These are phyloP conservation scores for Hystrix brachyura DNA, from an alignment of 2,113 vertebrate genomes.

Conservation along the genomic window DNA sequence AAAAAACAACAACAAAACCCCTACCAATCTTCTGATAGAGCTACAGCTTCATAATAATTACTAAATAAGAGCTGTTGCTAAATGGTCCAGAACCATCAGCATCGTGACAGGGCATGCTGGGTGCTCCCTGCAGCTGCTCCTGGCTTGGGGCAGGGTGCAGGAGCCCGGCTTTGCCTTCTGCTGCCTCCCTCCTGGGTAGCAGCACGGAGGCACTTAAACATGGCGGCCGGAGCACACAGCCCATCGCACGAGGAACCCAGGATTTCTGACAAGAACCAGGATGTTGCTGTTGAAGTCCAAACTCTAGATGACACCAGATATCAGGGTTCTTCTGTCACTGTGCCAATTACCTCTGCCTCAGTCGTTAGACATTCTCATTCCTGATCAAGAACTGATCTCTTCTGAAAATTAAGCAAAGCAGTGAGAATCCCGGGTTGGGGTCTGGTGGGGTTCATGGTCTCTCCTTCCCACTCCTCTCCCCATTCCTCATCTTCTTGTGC, in stretches of 20 bases:
- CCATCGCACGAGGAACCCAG: neutral
- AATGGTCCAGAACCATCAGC: neutral
- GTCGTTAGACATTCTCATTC: neutral
- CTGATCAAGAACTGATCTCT: neutral
- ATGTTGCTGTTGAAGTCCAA: neutral
- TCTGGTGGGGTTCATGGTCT: neutral
- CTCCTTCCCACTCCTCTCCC: neutral
- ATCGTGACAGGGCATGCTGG: neutral
- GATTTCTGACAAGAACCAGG: neutral
- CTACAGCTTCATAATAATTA: neutral
- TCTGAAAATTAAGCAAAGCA: neutral
- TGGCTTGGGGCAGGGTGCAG: too few species aligned
- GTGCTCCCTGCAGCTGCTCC: neutral
- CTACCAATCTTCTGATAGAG: neutral
- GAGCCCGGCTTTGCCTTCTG: neutral
- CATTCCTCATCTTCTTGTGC: neutral
- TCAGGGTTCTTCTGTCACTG: neutral
- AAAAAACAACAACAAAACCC: neutral
- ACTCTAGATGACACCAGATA: neutral
- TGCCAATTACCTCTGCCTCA: fast-evolving
- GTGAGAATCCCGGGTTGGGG: neutral
- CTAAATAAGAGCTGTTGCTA: neutral
- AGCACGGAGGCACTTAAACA: neutral
- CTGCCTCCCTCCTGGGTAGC: fast-evolving
- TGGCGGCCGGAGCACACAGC: neutral